Base-by-base conservation (phyloP, 2,888 invertebrate species). In the Coleophora flavipennella region DNA sequence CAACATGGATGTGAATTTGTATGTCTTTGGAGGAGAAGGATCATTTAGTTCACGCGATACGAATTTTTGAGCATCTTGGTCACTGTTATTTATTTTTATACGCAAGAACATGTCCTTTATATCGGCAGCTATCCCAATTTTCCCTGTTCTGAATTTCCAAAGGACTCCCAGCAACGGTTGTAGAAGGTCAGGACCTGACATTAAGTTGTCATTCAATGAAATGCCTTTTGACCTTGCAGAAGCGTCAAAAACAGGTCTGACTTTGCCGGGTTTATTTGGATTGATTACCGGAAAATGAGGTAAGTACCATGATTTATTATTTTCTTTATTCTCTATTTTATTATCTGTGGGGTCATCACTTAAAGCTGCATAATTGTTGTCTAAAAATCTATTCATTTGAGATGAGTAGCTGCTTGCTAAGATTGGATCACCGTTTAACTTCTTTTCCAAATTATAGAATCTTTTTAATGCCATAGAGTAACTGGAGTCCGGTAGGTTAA, bases 111-210 rank as follows among this genome's bases (percentile, higher is more conserved):
- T 44, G 9, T 44, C 41, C 8, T 9, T 12, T 7, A 42, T 42
- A 11, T 42, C 42, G 1, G 39, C 42, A 2, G 35, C 29, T 3
- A 42, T 3, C n/a, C 39, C 44, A 7, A 37, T 12, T 1, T 11
- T 12, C 1, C 35, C 35, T 14, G 41, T 37, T n/a, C 44, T 26
- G 13, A 44, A 44, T 1, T 39, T 26, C 1, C 38, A 10, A 8
- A 40, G 13, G 4, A 43, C 52, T 2, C 54, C 55, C 1, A 53
- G 13, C 25, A 69, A 39, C 7, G 61, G 48, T 8, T 48, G 45
- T 2, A 63, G 41, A 2, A 60, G 35, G 28, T 64, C 60, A 1
- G 65, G 63, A 2, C 62, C 63, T 14, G 50, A 52, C 2, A 64
- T 11, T 4, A 71, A 32, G 2, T 48, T 31, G 6, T 49, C 43